Evolutionary conservation across 2,888 invertebrate genomes (phyloP).

Genomic region (Ptychoptera contaminata): DNA sequence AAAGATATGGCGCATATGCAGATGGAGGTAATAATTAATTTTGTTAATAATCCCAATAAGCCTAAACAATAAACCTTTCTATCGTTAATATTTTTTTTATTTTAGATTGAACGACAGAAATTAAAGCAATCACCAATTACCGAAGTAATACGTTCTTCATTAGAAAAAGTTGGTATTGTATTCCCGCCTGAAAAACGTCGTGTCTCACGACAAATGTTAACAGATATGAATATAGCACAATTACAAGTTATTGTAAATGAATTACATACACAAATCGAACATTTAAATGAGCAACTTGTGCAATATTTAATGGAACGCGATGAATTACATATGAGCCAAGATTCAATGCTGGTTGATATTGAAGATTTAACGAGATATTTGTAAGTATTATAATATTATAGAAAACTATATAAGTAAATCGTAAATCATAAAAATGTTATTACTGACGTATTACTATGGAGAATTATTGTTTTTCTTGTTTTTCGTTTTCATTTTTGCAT

Average conservation of each 20-base stretch:
- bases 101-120: conserved; percentile 44
- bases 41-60: not conserved
- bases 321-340: conserved; percentile 94
- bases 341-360: conserved; percentile 93
- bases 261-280: conserved; percentile 85
- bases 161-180: conserved; percentile 68
- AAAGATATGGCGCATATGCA: conserved; percentile 85
- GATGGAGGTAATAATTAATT: conserved; percentile 51
- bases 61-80: not conserved
- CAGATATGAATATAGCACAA: conserved; percentile 88
- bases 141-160: conserved; percentile 65
- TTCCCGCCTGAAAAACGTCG: conserved; percentile 70
- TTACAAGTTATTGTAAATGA: conserved; percentile 86
- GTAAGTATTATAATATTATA: conserved; percentile 54
- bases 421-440: conserved; percentile 6
- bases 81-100: conserved; percentile 2
- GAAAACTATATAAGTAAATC: not conserved
- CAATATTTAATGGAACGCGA: conserved; percentile 81
- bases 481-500: too few species aligned
- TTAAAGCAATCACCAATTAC: conserved; percentile 68
- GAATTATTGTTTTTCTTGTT: conserved; percentile 14
- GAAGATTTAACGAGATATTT: conserved; percentile 85
- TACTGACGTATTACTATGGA: not conserved
- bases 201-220: conserved; percentile 68
- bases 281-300: conserved; percentile 78